phyloP scores from a whole-genome alignment of 2,113 vertebrate species.

The Callionymus lyra region DNA sequence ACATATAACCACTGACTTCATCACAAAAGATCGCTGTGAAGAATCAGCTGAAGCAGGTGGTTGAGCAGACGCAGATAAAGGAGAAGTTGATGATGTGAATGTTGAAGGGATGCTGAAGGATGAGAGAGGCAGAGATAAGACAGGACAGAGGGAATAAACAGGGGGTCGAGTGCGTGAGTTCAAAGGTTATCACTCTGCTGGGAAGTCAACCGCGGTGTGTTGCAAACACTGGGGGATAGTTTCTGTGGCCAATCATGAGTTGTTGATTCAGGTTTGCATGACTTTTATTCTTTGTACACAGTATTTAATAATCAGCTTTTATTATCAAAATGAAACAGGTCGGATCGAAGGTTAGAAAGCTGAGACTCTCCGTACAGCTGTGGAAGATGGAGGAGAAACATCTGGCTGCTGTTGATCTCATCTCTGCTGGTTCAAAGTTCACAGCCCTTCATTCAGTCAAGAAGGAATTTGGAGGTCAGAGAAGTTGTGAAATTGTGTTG shows the following conservation, averaged over 20 bases:
- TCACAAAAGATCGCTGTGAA: constrained; percentile 2
- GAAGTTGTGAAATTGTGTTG: constrained; percentile 10
- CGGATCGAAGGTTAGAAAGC: too few species aligned
- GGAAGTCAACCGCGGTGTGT: constrained; percentile 20
- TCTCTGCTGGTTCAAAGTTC: constrained; percentile 3
- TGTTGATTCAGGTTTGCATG: too few species aligned
- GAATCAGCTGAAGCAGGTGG: constrained; percentile 7
- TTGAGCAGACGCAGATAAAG: constrained; percentile 23
- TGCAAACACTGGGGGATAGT: constrained; percentile 17
- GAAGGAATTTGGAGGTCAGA: constrained; percentile 12
- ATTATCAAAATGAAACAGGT: too few species aligned
- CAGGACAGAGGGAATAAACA: neutral
- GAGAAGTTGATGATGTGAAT: constrained; percentile 1
- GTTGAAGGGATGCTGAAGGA: constrained; percentile 14
- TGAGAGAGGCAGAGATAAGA: constrained; percentile 18
- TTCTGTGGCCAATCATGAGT: constrained; percentile 2
- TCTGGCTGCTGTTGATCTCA: constrained; percentile 1
- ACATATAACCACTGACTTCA: too few species aligned
- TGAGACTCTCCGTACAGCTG: too few species aligned
- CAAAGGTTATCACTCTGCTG: constrained; percentile 30
- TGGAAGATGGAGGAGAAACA: too few species aligned
- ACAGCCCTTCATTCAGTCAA: constrained; percentile 3
- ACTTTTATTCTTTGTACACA: too few species aligned
- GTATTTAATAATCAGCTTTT: too few species aligned
- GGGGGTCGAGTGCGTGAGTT: constrained; percentile 10